These are phyloP conservation scores for Phoronis australis DNA, from an alignment of 2,888 invertebrate genomes.

Conservation along the genomic window DNA sequence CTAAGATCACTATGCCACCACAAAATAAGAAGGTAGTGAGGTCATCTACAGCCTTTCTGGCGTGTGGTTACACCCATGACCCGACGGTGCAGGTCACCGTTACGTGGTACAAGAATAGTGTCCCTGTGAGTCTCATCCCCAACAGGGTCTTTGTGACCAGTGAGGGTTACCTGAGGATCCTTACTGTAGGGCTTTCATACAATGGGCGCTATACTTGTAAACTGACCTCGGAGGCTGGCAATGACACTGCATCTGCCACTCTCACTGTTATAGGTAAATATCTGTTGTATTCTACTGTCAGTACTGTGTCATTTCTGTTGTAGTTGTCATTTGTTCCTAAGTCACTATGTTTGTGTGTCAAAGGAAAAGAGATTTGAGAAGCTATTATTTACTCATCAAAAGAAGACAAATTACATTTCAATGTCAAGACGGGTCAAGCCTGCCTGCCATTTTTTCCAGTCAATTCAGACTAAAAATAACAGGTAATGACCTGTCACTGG, in stretches of 20 bases:
- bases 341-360: too few species aligned
- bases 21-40: slow-evolving; percentile 83
- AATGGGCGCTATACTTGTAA: slow-evolving; percentile 91
- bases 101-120: slow-evolving; percentile 33
- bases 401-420: background rate
- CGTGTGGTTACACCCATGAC: slow-evolving; percentile 91
- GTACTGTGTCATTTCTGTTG: too few species aligned
- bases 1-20: slow-evolving; percentile 89
- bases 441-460: too few species aligned
- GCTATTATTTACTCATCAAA: too few species aligned
- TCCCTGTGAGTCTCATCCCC: slow-evolving; percentile 12
- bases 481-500: too few species aligned
- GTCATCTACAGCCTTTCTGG: slow-evolving; percentile 86
- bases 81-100: slow-evolving; percentile 57
- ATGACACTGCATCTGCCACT: slow-evolving; percentile 80
- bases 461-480: too few species aligned
- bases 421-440: background rate
- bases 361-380: too few species aligned
- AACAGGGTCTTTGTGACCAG: slow-evolving; percentile 16
- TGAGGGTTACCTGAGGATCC: slow-evolving; percentile 82
- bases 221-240: slow-evolving; percentile 81
- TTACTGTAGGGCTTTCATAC: slow-evolving; percentile 59
- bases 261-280: slow-evolving; percentile 69
- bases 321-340: too few species aligned
- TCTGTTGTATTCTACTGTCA: too few species aligned